Evolutionary conservation across 64 coral and sea anemone species (phyloP), one percentile per base, ranked within the genome.

Genomic region (Pachyseris speciosa): DNA sequence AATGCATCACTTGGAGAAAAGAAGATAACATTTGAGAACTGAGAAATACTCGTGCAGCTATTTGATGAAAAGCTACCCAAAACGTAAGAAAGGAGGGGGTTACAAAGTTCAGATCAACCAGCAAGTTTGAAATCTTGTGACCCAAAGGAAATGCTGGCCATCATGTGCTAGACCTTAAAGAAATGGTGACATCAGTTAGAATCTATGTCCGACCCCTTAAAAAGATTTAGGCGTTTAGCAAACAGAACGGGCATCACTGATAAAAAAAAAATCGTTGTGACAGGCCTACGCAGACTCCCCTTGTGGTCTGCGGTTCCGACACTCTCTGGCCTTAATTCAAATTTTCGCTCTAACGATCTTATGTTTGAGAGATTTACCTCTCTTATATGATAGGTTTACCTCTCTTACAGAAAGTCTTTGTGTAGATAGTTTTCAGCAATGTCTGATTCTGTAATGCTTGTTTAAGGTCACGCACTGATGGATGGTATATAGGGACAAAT

Each of bases 161-260:
- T 55, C 52, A 80, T 80, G 75, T 80, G 38, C 26, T 80, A 80
- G 29, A 80, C 52, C 47, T 80, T 47, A 80, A 80, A 52, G 75
- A 80, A 55, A 55, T 33, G 29, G 29, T 80, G 24, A 13, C 72
- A 1, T 75, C 72, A 26, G 72, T 38, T 8, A 40, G 26, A 75
- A 75, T 75, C 20, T 75, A 75, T 45, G 45, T 75, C n/a, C 37
- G 72, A 42, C 72, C 72, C 26, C 72, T 75, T 16, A 75, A 42
- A 75, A 37, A 42, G 72, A 75, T 75, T 45, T 75, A 43, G n/a
- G 33, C 26, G 36, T 75, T 75, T 33, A 75, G 37, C 72, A 38
- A 75, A 17, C 26, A 41, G 38, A 44, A 36, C 32, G 43, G 26
- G 16, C 37, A 26, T 26, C n/a, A 75, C 8, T 75, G 72, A 9